Conservation (phyloP, 2,113 vertebrate species). For the Periophthalmus modestus region DNA sequence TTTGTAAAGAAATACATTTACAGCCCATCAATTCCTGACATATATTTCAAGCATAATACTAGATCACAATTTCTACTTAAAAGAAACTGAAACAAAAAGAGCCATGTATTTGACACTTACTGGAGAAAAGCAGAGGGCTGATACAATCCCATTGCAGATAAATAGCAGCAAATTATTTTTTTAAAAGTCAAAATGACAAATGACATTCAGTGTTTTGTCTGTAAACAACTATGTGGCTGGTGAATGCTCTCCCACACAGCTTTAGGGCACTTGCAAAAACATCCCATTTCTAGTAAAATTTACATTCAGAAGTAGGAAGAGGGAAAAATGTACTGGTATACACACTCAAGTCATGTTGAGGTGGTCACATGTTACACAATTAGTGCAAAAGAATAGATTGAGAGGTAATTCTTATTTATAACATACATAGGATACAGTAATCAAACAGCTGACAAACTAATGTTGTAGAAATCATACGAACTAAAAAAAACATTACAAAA, state of each 20-base stretch:
- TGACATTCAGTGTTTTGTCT: conserved; percentile 43
- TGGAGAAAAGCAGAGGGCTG: conserved; percentile 17
- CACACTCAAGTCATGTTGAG: conserved; percentile 10
- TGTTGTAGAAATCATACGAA: not conserved
- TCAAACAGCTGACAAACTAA: conserved; percentile 12
- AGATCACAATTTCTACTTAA: conserved; percentile 12
- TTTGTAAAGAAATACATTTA: conserved; percentile 48
- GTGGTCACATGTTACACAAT: conserved; percentile 30
- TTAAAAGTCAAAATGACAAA: conserved; percentile 1
- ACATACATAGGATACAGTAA: not conserved
- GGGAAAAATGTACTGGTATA: conserved; percentile 23
- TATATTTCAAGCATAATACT: conserved; percentile 44
- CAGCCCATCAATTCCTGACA: conserved; percentile 12
- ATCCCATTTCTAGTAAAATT: conserved; percentile 34
- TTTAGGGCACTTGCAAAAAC: conserved; percentile 44
- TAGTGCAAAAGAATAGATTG: conserved; percentile 64
- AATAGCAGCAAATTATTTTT: conserved; percentile 57
- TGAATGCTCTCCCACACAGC: conserved; percentile 25
- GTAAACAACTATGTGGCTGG: conserved; percentile 57
- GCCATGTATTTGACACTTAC: conserved; percentile 25
- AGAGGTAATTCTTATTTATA: conserved; percentile 55
- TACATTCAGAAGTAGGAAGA: conserved; percentile 14
- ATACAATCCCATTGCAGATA: conserved; percentile 25
- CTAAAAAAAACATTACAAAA: conserved; percentile 9
- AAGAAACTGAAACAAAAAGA: conserved; percentile 18